Evolutionary conservation across 2,797 vertebrate genomes (phyloP), one percentile per base, ranked within the genome.

Genomic region (Chromobotia macracanthus): DNA sequence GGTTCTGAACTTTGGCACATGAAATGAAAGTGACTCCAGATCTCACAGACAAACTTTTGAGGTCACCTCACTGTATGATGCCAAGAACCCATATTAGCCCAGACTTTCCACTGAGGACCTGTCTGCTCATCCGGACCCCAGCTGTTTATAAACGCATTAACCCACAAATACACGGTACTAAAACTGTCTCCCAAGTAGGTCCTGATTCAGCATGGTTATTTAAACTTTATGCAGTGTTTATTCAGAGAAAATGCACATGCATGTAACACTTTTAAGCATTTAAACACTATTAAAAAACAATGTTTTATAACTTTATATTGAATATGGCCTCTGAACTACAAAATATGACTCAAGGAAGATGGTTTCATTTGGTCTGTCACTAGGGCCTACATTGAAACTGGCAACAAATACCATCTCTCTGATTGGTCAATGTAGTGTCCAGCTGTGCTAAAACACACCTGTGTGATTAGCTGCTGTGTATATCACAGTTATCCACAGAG

Each of bases 1-100:
- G 92, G 91, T 91, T 90, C 87, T 85, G 88, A 90, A 89, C 89
- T 84, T 77, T 74, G 69, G 83, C 83, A 83, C 66, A 77, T 70
- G 71, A 84, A 84, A 86, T 82, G 83, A 87, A 71, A 87, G 83
- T 90, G 35, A 38, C 35, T 38, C 35, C 35, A 38, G 6, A 38
- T 38, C 35, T 38, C 35, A 38, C 35, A 38, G 35, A 87, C 88
- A 86, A 83, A 87, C 84, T 83, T 74, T 84, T 88, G 76, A 87
- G 86, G 87, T 84, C 53, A 41, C 81, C 2, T 3, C 82, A 53
- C 66, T 81, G 81, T 75, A 44, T 63, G 48, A 56, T 25, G 72
- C 85, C 69, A 46, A 83, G 75, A 51, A 82, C 82, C 86, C 60
- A 77, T 80, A 81, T 85, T 85, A 79, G 88, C 87, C 82, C 76